Base-by-base conservation (phyloP, 1,140 invertebrate genomes). In the Maniola jurtina region DNA sequence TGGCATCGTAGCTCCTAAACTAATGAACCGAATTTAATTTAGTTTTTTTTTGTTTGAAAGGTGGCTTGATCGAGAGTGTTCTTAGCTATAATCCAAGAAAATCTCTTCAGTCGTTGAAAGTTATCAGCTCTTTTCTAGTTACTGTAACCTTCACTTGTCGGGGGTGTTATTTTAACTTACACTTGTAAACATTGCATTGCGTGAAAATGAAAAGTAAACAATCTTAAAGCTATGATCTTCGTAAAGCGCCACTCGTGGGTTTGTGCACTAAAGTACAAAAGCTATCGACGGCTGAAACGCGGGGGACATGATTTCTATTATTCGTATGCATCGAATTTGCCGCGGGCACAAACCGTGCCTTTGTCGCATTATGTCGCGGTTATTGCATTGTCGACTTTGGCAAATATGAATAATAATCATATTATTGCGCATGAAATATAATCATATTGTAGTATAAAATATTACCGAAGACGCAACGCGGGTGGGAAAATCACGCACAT, bases 261-360 rank as follows among this genome's bases (percentile, higher is more conserved):
- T 35, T 60, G 42, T n/a, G 61, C 36, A 59, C 56, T 61, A 69
- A 33, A 66, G 55, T 69, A 64, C 62, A 69, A 69, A 63, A 61
- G 61, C 67, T 69, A 69, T 69, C 67, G 58, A 50, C 42, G 16
- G 48, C 16, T 69, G 62, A 64, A 69, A 70, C 71, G 66, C 55
- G 42, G 54, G 16, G 47, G 62, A 68, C 69, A 71, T 70, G 71
- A 81, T 80, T 80, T 77, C 79, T 80, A 83, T 81, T 81, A 83
- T 81, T 80, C 77, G 71, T 74, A 75, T 76, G 74, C 74, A 83
- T 79, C 72, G 76, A 77, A 67, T 79, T 80, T 69, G 77, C 77
- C 77, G 64, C 64, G 14, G 48, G 68, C 77, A 69, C 71, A 68
- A 73, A 74, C 61, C 64, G 66, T 13, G 61, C 56, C 33, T 45